Base-by-base conservation (phyloP, 2,113 vertebrate species). In the Aphelocoma coerulescens region DNA sequence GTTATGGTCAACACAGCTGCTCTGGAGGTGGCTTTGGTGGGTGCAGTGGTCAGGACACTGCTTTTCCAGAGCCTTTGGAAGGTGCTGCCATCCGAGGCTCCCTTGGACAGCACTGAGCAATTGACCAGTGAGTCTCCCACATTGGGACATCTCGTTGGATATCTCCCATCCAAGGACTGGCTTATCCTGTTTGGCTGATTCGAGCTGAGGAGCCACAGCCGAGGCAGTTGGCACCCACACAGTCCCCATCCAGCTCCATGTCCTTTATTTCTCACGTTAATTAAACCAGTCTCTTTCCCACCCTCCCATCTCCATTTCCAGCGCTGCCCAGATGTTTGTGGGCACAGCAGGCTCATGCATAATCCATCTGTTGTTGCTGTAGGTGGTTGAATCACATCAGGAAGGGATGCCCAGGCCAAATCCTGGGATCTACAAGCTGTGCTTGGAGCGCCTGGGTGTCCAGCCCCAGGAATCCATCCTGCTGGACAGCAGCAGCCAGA, bases 381-480 rank as follows among this genome's bases (percentile, higher is more conserved):
- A 99, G 98, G 33, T 98, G 20, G 78, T 98, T 33, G 98, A 98
- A 89, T 98, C 98, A 35, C 97, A 95, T 33, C 46, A 23, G 73
- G 98, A 98, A 93, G 98, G 98, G 24, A 19, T 98, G 71, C 92
- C 57, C 92, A 97, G 98, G 85, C 98, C 98, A 30, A 95, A 98
- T 85, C 97, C 96, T 49, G 87, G 58, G 43, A 97, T 98, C 62
- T 98, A 98, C 88, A 55, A 91, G 58, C 85, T 98, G 61, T 99
- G 98, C 95, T 78, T 98, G 69, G 88, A 98, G 65, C 94, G 39
- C 41, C 96, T 99, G 3, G 94, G 96, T 3, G 92, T 98, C 51
- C 96, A 85, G n/a, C 97, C 98, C 68, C 95, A 96, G 6, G 98
- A 98, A 65, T 96, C 98, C 58, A 91, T 99, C 89, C 98, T 98